Evolutionary conservation across 1,140 invertebrate genomes (phyloP).

Genomic region (Bombus soroeensis): DNA sequence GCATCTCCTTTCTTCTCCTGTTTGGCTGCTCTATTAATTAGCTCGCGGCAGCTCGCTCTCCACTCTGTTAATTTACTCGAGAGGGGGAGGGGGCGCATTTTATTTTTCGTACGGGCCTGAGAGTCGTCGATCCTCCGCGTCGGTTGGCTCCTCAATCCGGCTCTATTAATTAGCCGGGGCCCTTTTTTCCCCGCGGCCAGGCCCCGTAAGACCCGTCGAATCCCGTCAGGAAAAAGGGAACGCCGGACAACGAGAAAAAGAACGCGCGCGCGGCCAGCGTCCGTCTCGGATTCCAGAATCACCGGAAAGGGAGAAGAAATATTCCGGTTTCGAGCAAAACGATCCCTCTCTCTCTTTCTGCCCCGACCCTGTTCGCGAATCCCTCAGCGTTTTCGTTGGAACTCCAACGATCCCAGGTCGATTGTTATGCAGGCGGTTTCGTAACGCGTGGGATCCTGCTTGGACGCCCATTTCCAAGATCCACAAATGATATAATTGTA

Average conservation of each 20-base stretch:
- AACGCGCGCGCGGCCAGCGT: constrained; percentile 36
- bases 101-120: constrained; percentile 66
- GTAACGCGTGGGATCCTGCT: constrained; percentile 22
- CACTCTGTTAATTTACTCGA: constrained; percentile 73
- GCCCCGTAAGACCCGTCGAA: constrained; percentile 57
- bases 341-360: background rate
- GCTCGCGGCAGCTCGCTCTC: constrained; percentile 57
- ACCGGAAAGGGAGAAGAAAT: constrained; percentile 59
- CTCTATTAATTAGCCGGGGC: constrained; percentile 72
- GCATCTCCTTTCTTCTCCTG: constrained; percentile 16
- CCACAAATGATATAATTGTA: background rate
- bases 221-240: constrained; percentile 57
- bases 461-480: background rate
- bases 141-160: constrained; percentile 44
- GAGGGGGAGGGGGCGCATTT: constrained; percentile 66
- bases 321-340: constrained; percentile 46
- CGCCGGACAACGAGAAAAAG: constrained; percentile 13
- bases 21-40: constrained; percentile 66
- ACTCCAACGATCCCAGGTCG: constrained; percentile 25
- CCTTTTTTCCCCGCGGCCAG: constrained; percentile 63
- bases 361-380: background rate
- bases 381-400: background rate
- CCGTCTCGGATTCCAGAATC: constrained; percentile 57
- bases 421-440: constrained; percentile 38
- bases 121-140: constrained; percentile 50